Evolutionary conservation across 1,140 invertebrate species (phyloP), one percentile per base, ranked within the genome.

Genomic region (Diachasmimorpha longicaudata): DNA sequence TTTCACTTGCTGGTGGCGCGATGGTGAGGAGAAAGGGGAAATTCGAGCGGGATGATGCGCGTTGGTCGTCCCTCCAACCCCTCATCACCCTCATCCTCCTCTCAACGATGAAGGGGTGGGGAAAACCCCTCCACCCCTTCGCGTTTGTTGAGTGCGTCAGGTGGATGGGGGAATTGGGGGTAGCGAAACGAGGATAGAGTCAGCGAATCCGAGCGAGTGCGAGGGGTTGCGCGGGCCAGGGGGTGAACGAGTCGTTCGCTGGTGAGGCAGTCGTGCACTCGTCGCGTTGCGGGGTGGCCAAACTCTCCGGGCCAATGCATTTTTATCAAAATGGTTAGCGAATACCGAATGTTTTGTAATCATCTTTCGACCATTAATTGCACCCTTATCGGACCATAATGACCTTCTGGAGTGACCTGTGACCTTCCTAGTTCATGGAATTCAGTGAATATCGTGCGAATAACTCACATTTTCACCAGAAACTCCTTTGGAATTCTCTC

Each of bases 191-290:
- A 63, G 55, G 76, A 48, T 68, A 16, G 74, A n/a, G 70, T 16
- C 69, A 70, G 14, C 39, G 46, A 21, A 67, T 52, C 13, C 71
- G 71, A 42, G 36, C 48, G 10, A 72, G 76, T 67, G 78, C 46
- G 42, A 75, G 52, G 25, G 78, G 66, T n/a, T 78, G 67, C 66
- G 74, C 46, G 66, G 55, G 70, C 52, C 48, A 68, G 70, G 36
- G 72, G 39, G 58, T n/a, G 70, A 72, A 70, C 23, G 52, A 77
- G 72, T 69, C 69, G 76, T 77, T 74, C 76, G 74, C 77, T 72
- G 75, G 81, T 80, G 78, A 80, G 82, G 74, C 84, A 86, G 85
- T 85, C 82, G 84, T 81, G 81, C 80, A 79, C 82, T 80, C 80
- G 84, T 79, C 82, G 83, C 81, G 84, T 77, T 84, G 70, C 80